Conservation (phyloP, 2,797 vertebrate species). For the Pangasius krempfi region DNA sequence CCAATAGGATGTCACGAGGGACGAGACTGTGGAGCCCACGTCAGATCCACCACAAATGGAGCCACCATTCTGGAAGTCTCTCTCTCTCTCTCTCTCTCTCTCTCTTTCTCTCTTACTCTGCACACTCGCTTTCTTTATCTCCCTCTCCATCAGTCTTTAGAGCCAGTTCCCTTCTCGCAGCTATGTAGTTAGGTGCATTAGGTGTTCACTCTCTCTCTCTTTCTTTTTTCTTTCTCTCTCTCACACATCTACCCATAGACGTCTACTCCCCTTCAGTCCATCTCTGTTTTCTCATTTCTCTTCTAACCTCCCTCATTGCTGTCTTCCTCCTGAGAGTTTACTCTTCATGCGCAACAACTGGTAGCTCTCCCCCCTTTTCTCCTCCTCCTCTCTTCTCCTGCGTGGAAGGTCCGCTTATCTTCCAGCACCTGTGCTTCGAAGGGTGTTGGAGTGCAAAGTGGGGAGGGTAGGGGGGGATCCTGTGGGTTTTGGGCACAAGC, state of each 20-base stretch:
- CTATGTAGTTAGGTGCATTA: conserved; percentile 51
- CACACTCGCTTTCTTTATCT: conserved; percentile 34
- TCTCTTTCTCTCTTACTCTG: conserved; percentile 12
- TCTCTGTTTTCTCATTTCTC: conserved; percentile 32
- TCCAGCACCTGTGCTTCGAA: conserved; percentile 47
- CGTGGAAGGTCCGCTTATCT: conserved; percentile 40
- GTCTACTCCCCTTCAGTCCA: conserved; percentile 35
- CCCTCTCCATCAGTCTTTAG: conserved; percentile 48
- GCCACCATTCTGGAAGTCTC: conserved; percentile 68
- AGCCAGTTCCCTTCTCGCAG: conserved; percentile 42
- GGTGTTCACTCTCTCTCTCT: conserved; percentile 34
- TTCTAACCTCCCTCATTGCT: conserved; percentile 44
- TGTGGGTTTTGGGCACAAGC: conserved; percentile 34
- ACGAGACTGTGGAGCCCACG: conserved; percentile 80
- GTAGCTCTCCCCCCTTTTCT: conserved; percentile 44
- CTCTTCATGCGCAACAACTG: conserved; percentile 55
- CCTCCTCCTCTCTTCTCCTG: conserved; percentile 35
- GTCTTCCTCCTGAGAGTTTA: conserved; percentile 53
- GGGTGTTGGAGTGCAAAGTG: conserved; percentile 38
- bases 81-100: conserved; percentile 61
- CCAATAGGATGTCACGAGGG: conserved; percentile 84
- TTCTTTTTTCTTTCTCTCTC: conserved; percentile 31
- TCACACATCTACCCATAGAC: conserved; percentile 25
- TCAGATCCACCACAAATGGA: conserved; percentile 87
- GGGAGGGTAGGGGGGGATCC: conserved; percentile 32